These are phyloP conservation scores for Falco rusticolus DNA, from an alignment of 2,797 vertebrate genomes.

Conservation along the genomic window DNA sequence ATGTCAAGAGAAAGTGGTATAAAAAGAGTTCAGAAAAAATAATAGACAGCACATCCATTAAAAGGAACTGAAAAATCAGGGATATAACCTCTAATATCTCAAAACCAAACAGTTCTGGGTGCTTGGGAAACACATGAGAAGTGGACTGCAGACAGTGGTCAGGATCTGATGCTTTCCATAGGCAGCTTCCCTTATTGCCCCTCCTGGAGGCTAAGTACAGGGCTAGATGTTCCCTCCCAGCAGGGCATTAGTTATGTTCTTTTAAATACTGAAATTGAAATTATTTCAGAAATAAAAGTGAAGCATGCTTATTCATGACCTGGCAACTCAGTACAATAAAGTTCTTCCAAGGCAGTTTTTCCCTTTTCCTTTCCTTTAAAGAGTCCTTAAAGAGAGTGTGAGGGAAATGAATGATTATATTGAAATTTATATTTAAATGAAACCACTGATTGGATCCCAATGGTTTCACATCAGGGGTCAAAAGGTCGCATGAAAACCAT, in stretches of 20 bases:
- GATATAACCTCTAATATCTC: neutral
- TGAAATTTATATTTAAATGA: neutral
- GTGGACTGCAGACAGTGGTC: neutral
- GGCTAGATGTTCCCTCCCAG: neutral
- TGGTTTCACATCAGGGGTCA: neutral
- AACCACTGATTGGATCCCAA: neutral
- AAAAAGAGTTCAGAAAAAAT: neutral
- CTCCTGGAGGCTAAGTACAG: neutral
- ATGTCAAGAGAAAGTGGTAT: neutral
- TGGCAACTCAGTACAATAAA: neutral
- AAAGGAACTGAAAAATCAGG: neutral
- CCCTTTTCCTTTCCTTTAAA: neutral
- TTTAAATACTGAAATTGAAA: neutral
- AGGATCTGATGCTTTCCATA: neutral
- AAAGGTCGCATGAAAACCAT: neutral
- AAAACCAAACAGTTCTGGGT: neutral
- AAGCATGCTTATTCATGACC: neutral
- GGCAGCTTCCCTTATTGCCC: neutral
- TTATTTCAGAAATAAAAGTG: neutral
- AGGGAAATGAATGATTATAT: neutral
- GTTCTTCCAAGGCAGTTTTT: neutral
- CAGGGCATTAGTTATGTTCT: neutral
- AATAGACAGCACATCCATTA: rapidly evolving
- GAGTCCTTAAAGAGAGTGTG: neutral
- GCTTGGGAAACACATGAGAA: neutral